These are phyloP conservation scores for Aporophyla nigra DNA, from an alignment of 2,888 invertebrate genomes.

Conservation along the genomic window DNA sequence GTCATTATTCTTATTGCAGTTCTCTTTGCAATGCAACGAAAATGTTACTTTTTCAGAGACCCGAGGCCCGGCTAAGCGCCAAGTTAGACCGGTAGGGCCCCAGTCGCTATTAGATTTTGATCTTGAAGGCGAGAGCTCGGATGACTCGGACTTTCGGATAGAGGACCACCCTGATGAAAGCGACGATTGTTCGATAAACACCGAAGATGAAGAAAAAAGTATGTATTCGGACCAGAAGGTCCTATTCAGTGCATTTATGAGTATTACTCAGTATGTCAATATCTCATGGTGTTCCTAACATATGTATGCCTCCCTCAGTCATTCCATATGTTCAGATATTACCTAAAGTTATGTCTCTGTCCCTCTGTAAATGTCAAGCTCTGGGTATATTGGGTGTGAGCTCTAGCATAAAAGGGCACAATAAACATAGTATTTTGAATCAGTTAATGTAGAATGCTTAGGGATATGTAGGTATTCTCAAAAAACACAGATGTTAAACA, in stretches of 20 bases:
- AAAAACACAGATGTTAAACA: not conserved
- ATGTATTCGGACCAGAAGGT: conserved; percentile 58
- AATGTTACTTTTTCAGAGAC: conserved; percentile 75
- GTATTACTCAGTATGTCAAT: not conserved
- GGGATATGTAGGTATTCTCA: not conserved
- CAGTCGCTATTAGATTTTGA: conserved; percentile 95
- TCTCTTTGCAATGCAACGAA: conserved; percentile 9
- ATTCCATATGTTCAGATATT: not conserved
- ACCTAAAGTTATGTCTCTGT: not conserved
- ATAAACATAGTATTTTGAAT: not conserved
- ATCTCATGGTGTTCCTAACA: not conserved
- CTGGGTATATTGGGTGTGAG: not conserved
- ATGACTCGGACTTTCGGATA: conserved; percentile 98
- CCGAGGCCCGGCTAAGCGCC: conserved; percentile 95
- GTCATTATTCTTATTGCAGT: conserved; percentile 15
- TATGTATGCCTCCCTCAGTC: not conserved
- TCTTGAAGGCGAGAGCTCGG: conserved; percentile 97
- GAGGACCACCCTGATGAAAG: conserved; percentile 96
- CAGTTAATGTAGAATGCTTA: not conserved
- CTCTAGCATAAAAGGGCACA: not conserved
- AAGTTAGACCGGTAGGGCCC: conserved; percentile 95
- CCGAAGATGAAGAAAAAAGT: conserved; percentile 92
- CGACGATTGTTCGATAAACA: conserved; percentile 93
- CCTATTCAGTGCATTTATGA: not conserved
- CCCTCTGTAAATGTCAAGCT: not conserved